Conservation (phyloP, 2,888 invertebrate species). For the Conus canariensis region DNA sequence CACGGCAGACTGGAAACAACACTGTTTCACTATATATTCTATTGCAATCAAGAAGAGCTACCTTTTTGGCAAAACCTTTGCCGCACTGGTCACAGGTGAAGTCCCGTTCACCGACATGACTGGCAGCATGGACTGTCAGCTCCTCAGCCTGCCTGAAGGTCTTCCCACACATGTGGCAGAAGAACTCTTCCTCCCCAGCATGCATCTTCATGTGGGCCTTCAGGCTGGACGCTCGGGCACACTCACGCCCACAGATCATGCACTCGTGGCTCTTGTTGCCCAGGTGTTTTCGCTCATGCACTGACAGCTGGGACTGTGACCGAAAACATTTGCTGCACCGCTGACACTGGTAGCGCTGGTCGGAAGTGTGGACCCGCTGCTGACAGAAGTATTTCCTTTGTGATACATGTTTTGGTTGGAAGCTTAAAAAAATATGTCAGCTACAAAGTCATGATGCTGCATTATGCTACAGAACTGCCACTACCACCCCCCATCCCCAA, state of each 20-base stretch:
- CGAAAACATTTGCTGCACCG: constrained; percentile 51
- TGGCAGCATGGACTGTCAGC: constrained; percentile 47
- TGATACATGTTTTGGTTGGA: no score
- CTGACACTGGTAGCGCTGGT: constrained; percentile 51
- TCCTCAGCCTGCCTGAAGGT: constrained; percentile 47
- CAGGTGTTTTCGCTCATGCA: constrained; percentile 55
- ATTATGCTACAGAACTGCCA: no score
- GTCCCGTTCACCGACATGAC: constrained; percentile 49
- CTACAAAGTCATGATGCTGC: no score
- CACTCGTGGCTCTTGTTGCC: constrained; percentile 54
- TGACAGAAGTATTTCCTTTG: no score
- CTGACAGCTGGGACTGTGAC: constrained; percentile 51
- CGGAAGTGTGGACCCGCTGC: constrained; percentile 47
- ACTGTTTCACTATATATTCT: no score
- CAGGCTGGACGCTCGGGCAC: constrained; percentile 52
- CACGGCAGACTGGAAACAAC: no score
- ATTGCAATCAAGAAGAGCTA: no score
- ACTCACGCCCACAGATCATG: constrained; percentile 54
- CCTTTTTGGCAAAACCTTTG: constrained; percentile 47
- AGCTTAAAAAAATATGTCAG: no score
- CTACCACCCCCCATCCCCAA: no score
- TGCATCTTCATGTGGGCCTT: constrained; percentile 54
- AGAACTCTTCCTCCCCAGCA: constrained; percentile 42
- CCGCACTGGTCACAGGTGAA: constrained; percentile 52
- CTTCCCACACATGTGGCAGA: constrained; percentile 51